phyloP scores from a whole-genome alignment of 1,140 invertebrate species.

The Homalodisca vitripennis region DNA sequence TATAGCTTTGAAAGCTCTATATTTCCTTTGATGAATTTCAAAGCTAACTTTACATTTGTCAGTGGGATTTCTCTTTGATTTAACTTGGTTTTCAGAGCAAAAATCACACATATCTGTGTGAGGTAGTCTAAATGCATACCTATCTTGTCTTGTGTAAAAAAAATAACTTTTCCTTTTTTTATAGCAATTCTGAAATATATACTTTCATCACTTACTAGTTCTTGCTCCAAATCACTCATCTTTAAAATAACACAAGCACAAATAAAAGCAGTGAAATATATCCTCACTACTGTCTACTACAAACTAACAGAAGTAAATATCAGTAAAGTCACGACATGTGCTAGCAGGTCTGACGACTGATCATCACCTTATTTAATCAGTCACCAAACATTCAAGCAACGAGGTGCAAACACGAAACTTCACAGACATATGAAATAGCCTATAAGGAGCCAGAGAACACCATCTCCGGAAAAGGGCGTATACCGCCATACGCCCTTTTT shows the following conservation, averaged over 20 bases:
- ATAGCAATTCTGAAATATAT: neutral
- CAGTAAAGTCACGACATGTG: neutral
- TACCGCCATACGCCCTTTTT: slow-evolving; percentile 13
- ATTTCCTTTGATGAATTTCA: neutral
- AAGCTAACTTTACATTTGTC: neutral
- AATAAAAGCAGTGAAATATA: slow-evolving; percentile 9
- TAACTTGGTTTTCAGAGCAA: neutral
- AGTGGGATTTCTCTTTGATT: neutral
- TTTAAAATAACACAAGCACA: neutral
- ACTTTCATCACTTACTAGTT: slow-evolving; percentile 12
- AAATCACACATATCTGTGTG: neutral
- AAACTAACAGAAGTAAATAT: neutral
- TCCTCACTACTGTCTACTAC: slow-evolving; percentile 9
- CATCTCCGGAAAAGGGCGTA: slow-evolving; percentile 13
- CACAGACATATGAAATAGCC: neutral
- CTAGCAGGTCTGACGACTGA: neutral
- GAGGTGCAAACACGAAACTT: slow-evolving; percentile 13
- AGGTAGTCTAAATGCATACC: neutral
- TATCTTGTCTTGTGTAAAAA: neutral
- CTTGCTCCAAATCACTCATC: slow-evolving; percentile 11
- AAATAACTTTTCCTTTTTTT: neutral
- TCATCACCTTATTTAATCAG: slow-evolving; percentile 5
- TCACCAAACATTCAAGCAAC: neutral
- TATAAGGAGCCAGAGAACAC: neutral
- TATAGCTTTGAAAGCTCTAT: neutral